A percentile compares a stretch with the other conserved stretches of the same genome.
phyloP scores from a whole-genome alignment of 2,797 vertebrate species.

The Gambusia yucatana region DNA sequence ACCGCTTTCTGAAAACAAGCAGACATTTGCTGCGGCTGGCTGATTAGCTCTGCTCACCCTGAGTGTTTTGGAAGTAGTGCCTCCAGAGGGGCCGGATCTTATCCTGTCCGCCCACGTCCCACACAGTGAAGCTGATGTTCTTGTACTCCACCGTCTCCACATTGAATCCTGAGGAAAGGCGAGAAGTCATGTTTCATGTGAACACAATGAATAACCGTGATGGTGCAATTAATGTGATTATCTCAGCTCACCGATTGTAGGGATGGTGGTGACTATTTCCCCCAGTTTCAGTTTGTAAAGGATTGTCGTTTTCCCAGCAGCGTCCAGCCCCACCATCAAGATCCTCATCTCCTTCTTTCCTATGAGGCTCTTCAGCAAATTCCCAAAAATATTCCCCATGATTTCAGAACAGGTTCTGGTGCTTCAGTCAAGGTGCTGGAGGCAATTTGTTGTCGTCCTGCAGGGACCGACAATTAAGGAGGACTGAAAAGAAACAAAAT shows the following conservation, averaged over 20 bases:
- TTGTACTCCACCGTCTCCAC: constrained; percentile 87
- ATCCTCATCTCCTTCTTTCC: constrained; percentile 99
- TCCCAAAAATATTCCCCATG: constrained; percentile 98
- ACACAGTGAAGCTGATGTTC: constrained; percentile 88
- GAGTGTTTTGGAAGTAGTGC: constrained; percentile 83
- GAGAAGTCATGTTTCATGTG: neutral
- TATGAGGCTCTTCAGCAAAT: constrained; percentile 94
- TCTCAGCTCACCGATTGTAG: constrained; percentile 88
- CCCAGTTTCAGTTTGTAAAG: constrained; percentile 97
- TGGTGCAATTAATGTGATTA: neutral
- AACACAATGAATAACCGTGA: neutral
- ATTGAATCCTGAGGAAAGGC: constrained; percentile 78
- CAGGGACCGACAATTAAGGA: constrained; percentile 23
- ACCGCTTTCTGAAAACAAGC: neutral
- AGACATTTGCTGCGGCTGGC: neutral
- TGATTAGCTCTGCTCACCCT: constrained; percentile 71
- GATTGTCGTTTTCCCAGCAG: constrained; percentile 96
- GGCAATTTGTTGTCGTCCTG: constrained; percentile 32
- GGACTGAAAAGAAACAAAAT: constrained; percentile 43
- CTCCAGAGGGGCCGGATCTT: constrained; percentile 86
- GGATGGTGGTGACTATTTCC: constrained; percentile 97
- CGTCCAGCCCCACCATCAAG: constrained; percentile 96
- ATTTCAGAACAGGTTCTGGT: constrained; percentile 57
- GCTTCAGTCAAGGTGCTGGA: constrained; percentile 16
- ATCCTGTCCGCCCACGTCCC: constrained; percentile 87